These are phyloP conservation scores for Tenthredo scrophulariae DNA, from an alignment of 2,888 invertebrate genomes.

Conservation along the genomic window DNA sequence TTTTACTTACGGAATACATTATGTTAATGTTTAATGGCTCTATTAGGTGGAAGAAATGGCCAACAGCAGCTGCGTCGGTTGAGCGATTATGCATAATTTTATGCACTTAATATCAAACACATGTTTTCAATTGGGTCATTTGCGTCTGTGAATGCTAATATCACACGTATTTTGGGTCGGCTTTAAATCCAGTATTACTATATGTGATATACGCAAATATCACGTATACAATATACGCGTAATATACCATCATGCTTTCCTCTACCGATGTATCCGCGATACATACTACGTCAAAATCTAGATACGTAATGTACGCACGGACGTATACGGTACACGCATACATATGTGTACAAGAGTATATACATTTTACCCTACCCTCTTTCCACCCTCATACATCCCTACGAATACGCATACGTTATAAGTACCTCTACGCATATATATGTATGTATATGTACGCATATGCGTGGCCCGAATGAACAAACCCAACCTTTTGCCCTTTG, in stretches of 20 bases:
- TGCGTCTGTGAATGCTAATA: slow-evolving; percentile 66
- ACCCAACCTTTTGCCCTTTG: slow-evolving; percentile 25
- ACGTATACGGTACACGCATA: neutral
- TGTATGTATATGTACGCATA: neutral
- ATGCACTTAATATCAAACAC: slow-evolving; percentile 68
- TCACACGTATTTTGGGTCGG: slow-evolving; percentile 55
- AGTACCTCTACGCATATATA: neutral
- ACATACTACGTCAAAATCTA: neutral
- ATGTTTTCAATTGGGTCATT: slow-evolving; percentile 71
- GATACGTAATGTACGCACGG: neutral
- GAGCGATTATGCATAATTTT: slow-evolving; percentile 74
- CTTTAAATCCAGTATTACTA: slow-evolving; percentile 17
- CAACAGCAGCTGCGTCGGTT: slow-evolving; percentile 70
- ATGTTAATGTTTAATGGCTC: slow-evolving; percentile 48
- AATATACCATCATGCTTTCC: neutral
- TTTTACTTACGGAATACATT: slow-evolving; percentile 38
- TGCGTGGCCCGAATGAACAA: neutral
- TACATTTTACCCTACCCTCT: slow-evolving; percentile 3
- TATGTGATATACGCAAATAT: neutral
- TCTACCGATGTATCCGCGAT: neutral
- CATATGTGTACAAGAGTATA: neutral
- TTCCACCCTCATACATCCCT: neutral
- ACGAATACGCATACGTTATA: neutral
- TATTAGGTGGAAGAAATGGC: slow-evolving; percentile 61
- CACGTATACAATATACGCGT: slow-evolving; percentile 10